Evolutionary conservation across 2,113 vertebrate genomes (phyloP).

Genomic region (Pimephales promelas): DNA sequence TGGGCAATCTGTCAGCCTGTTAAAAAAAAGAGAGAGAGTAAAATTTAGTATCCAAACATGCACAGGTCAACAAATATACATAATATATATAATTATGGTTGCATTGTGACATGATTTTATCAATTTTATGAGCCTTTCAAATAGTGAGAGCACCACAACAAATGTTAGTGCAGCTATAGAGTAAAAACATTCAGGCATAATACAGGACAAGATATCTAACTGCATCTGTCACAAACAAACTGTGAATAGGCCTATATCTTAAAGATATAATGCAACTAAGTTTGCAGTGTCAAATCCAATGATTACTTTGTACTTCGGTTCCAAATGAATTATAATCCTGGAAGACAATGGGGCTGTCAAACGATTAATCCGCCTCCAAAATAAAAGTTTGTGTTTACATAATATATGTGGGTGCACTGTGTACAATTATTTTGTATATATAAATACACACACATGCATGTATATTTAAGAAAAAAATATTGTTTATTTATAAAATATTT

Average conservation of each 20-base stretch:
- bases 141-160: neutral
- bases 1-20: conserved; percentile 30
- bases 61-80: no score
- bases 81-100: neutral
- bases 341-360: no score
- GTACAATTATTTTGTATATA: no score
- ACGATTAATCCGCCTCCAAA: no score
- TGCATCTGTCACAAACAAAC: neutral
- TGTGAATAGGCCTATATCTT: neutral
- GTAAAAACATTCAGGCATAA: neutral
- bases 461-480: no score
- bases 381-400: no score
- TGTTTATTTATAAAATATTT: no score
- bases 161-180: neutral
- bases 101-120: neutral
- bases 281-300: neutral
- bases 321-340: neutral
- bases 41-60: neutral
- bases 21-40: neutral
- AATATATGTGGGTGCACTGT: no score
- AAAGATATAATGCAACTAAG: neutral
- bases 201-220: neutral
- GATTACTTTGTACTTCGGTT: neutral
- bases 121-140: neutral
- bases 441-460: no score